phyloP scores from a whole-genome alignment of 2,797 vertebrate species.

The Protosalanx chinensis region DNA sequence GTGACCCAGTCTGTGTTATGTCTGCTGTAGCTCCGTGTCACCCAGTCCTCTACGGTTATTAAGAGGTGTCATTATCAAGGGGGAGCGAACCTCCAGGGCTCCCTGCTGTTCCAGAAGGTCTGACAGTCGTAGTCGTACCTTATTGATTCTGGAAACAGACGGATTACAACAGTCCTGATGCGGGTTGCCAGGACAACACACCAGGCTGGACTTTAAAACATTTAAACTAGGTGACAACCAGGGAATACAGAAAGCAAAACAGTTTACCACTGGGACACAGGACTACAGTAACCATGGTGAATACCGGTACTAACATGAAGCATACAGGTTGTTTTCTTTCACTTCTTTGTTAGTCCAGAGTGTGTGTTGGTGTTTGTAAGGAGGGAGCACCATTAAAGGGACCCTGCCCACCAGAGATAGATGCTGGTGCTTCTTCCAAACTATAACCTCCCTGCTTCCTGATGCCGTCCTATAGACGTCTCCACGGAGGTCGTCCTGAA shows the following conservation, averaged over 20 bases:
- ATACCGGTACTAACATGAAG: no score
- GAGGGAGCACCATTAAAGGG: no score
- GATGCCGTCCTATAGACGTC: conserved; percentile 49
- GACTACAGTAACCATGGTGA: no score
- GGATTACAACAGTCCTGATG: neutral
- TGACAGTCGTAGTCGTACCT: neutral
- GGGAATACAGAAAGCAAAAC: no score
- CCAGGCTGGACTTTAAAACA: neutral
- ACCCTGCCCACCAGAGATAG: no score
- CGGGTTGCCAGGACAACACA: neutral
- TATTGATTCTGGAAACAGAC: neutral
- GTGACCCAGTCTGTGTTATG: conserved; percentile 4
- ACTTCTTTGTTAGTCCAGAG: no score
- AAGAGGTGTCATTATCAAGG: conserved; percentile 29
- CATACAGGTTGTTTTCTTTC: no score
- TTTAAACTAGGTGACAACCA: no score
- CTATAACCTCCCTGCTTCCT: no score
- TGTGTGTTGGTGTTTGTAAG: no score
- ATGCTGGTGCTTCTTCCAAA: no score
- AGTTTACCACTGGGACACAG: no score
- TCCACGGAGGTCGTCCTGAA: conserved; percentile 72
- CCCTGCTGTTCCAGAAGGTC: neutral
- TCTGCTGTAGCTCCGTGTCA: neutral
- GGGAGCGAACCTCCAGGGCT: neutral
- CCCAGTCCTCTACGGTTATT: conserved; percentile 12